Evolutionary conservation across 2,797 vertebrate genomes (phyloP).

Genomic region (Hypotaenidia okinawae): DNA sequence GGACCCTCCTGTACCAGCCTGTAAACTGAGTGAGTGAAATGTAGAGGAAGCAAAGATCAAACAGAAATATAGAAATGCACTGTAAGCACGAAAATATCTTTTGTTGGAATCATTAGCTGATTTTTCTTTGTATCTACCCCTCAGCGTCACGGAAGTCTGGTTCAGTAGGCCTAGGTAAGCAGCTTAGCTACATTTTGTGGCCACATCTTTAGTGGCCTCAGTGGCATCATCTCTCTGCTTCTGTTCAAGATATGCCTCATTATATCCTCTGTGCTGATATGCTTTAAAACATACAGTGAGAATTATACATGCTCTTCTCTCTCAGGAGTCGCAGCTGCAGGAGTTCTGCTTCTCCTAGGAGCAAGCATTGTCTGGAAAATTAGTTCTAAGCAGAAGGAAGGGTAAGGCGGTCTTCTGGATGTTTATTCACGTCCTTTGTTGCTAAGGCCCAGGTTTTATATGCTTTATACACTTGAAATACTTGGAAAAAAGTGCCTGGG

Average conservation of each 20-base stretch:
- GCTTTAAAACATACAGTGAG: background rate
- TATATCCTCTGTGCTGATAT: background rate
- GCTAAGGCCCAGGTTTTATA: background rate
- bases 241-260: background rate
- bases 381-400: constrained; percentile 62
- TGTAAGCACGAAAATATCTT: background rate
- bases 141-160: background rate
- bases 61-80: background rate
- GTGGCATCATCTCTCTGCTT: background rate
- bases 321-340: constrained; percentile 33
- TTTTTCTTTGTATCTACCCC: background rate
- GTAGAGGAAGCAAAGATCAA: background rate
- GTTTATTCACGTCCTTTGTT: background rate
- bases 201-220: background rate
- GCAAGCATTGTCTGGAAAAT: constrained; percentile 4
- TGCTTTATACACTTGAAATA: background rate
- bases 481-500: background rate
- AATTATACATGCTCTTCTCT: rapidly evolving
- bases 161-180: constrained; percentile 55
- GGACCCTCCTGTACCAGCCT: constrained; percentile 74
- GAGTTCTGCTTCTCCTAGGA: constrained; percentile 57
- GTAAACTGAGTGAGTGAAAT: constrained; percentile 62
- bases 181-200: background rate
- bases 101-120: background rate
- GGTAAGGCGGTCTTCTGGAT: constrained; percentile 58